Evolutionary conservation across 2,113 vertebrate genomes (phyloP).

Genomic region (Gasterosteus nipponicus): DNA sequence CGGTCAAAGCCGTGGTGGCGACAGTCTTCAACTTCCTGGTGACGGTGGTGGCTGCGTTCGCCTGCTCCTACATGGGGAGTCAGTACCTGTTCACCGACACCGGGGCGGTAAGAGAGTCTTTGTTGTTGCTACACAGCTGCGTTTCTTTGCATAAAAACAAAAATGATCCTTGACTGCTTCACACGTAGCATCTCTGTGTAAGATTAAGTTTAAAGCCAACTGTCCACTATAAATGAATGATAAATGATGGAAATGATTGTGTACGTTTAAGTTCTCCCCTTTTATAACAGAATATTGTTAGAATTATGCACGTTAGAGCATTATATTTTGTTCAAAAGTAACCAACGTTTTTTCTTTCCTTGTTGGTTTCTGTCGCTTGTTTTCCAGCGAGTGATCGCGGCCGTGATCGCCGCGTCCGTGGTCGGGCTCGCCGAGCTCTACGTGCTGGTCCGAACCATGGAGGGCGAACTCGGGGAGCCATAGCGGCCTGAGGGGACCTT

Average conservation of each 20-base stretch:
- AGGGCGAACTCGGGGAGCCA: constrained; percentile 91
- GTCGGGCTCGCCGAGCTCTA: constrained; percentile 97
- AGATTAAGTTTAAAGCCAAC: background rate
- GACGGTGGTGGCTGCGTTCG: constrained; percentile 90
- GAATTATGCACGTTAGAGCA: too few species aligned
- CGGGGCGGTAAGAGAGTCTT: constrained; percentile 83
- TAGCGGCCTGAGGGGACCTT: constrained; percentile 62
- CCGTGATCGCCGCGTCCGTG: constrained; percentile 91
- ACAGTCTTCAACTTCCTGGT: constrained; percentile 96
- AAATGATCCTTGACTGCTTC: too few species aligned
- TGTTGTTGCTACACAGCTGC: background rate
- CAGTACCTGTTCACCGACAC: constrained; percentile 93
- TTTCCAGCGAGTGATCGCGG: constrained; percentile 86
- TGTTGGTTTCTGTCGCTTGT: background rate
- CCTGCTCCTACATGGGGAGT: constrained; percentile 93
- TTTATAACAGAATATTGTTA: too few species aligned
- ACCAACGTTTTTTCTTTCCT: background rate
- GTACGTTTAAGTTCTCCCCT: too few species aligned
- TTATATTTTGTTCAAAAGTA: background rate
- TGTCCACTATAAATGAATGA: background rate
- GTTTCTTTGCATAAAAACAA: too few species aligned
- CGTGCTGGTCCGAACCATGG: constrained; percentile 91
- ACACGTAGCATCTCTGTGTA: too few species aligned
- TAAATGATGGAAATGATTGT: background rate
- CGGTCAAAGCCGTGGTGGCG: constrained; percentile 87